phyloP scores from a whole-genome alignment of 2,113 vertebrate species.

The Thryonomys swinderianus region DNA sequence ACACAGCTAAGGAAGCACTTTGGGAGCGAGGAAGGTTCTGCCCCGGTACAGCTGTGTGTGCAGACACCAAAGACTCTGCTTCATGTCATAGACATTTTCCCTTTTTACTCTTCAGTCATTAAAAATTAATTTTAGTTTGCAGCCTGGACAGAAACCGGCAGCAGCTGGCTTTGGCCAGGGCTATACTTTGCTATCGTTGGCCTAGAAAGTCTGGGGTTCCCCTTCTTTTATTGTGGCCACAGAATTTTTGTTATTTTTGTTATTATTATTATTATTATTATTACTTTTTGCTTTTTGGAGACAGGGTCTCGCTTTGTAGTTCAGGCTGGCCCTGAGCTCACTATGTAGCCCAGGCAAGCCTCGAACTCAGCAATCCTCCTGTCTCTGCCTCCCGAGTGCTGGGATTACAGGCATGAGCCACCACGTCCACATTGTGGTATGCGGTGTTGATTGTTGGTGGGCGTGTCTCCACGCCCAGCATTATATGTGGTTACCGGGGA shows the following conservation, averaged over 20 bases:
- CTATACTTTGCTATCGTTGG: background rate
- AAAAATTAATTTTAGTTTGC: background rate
- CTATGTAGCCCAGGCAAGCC: too few species aligned
- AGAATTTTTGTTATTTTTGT: fast-evolving
- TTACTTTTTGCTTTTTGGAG: too few species aligned
- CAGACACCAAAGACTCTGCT: background rate
- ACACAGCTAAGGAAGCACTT: fast-evolving
- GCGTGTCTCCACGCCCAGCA: too few species aligned
- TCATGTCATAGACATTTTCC: background rate
- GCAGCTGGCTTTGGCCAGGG: background rate
- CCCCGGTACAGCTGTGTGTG: background rate
- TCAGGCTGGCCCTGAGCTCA: too few species aligned
- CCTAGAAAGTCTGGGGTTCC: background rate
- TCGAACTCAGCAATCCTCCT: too few species aligned
- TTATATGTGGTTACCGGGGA: too few species aligned
- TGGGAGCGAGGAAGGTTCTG: background rate
- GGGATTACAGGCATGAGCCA: too few species aligned
- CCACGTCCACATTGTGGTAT: too few species aligned
- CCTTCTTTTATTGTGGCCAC: background rate
- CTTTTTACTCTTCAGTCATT: background rate
- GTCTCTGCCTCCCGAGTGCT: too few species aligned
- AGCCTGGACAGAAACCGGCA: background rate
- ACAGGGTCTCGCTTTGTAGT: too few species aligned
- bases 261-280: background rate
- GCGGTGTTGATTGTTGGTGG: too few species aligned